Percentiles rank a stretch among this genome's conserved stretches.
Evolutionary conservation across 2,888 invertebrate genomes (phyloP).

Genomic region (Asteroscopus sphinx): DNA sequence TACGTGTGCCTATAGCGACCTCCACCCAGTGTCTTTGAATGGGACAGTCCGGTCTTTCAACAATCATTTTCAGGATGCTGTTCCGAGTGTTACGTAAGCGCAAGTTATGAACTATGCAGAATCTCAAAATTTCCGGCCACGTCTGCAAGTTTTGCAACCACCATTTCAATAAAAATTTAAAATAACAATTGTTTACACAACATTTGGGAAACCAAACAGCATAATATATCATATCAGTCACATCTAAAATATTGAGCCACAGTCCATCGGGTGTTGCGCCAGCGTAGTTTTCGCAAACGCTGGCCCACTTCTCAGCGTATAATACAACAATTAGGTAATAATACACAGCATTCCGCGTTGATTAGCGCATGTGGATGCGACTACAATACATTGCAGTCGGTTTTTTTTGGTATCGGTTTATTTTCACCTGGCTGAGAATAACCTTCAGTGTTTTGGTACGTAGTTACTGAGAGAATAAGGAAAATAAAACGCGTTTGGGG

Average conservation of each 20-base stretch:
- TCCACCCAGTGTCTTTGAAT: no score
- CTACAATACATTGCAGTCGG: conserved; percentile 3
- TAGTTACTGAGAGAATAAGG: no score
- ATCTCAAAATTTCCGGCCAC: no score
- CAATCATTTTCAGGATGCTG: no score
- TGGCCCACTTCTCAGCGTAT: conserved; percentile 57
- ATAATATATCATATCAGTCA: conserved; percentile 26
- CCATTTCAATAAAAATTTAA: background rate
- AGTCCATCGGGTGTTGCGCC: conserved; percentile 37
- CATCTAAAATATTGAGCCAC: conserved; percentile 56
- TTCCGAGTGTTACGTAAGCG: no score
- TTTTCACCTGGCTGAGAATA: background rate
- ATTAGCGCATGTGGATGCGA: conserved; percentile 40
- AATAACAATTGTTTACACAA: background rate
- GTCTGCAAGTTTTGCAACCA: no score
- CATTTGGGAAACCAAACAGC: conserved; percentile 6
- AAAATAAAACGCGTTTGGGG: no score
- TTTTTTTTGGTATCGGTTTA: background rate
- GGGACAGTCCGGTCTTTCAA: no score
- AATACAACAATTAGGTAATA: conserved; percentile 62
- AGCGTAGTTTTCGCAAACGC: conserved; percentile 51
- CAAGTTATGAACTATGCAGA: no score
- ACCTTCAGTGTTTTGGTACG: no score
- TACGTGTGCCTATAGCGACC: no score
- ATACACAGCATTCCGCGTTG: conserved; percentile 45